Conservation (phyloP, 2,113 vertebrate species). For the Brachyhypopomus occidentalis region DNA sequence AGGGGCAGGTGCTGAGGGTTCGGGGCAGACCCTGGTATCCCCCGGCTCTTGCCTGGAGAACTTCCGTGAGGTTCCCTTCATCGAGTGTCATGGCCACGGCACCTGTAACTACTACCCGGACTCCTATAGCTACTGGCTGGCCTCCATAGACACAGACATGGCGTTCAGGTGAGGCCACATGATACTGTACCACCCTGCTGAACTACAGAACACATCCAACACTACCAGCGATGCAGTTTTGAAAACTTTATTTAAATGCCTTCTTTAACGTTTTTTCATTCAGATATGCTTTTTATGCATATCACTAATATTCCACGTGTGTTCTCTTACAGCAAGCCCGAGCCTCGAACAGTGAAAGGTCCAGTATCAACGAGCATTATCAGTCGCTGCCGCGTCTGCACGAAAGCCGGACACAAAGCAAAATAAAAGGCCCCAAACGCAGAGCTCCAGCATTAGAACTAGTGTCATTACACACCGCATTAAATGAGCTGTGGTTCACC, state of each 20-base stretch:
- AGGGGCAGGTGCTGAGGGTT: slow-evolving; percentile 85
- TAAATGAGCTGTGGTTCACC: too few relatives aligned
- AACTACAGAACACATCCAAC: background rate
- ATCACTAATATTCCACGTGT: background rate
- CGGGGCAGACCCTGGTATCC: slow-evolving; percentile 88
- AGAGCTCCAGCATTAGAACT: background rate
- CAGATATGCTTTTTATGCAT: background rate
- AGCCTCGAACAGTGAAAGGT: slow-evolving; percentile 71
- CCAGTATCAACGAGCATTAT: slow-evolving; percentile 73
- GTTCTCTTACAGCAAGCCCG: slow-evolving; percentile 76
- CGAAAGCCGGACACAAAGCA: slow-evolving; percentile 65
- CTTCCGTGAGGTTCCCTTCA: slow-evolving; percentile 86
- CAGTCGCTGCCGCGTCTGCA: slow-evolving; percentile 90
- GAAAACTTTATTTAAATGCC: background rate
- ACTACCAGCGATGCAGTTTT: too few relatives aligned
- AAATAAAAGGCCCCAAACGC: background rate
- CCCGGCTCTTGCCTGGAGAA: slow-evolving; percentile 90
- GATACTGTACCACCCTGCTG: background rate
- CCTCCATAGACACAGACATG: slow-evolving; percentile 73
- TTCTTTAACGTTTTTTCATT: slow-evolving; percentile 45
- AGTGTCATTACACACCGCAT: too few relatives aligned
- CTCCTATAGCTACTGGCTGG: slow-evolving; percentile 94
- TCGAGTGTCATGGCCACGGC: slow-evolving; percentile 89
- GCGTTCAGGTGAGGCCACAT: slow-evolving; percentile 84
- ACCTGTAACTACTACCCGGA: slow-evolving; percentile 89